Evolutionary conservation across 2,113 vertebrate genomes (phyloP).

Genomic region (Chelonoidis abingdonii): DNA sequence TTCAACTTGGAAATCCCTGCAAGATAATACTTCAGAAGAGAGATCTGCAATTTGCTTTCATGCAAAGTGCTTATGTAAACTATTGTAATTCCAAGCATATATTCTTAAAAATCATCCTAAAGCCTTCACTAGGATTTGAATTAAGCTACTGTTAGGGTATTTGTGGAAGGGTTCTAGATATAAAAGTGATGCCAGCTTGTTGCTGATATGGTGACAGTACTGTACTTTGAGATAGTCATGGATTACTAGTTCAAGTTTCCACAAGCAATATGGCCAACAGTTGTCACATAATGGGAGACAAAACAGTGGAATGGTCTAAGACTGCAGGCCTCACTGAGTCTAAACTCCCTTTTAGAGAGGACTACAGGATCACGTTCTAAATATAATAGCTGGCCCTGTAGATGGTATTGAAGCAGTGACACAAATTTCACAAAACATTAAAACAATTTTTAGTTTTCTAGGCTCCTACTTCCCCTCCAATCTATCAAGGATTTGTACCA

Average conservation of each 20-base stretch:
- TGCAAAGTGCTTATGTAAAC: background rate
- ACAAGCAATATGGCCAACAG: background rate
- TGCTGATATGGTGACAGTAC: constrained; percentile 8
- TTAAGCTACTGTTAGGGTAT: background rate
- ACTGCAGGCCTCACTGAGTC: constrained; percentile 7
- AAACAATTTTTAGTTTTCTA: background rate
- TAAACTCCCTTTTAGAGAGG: constrained; percentile 13
- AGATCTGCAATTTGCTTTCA: background rate
- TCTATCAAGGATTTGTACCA: constrained; percentile 23
- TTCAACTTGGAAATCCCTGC: constrained; percentile 38
- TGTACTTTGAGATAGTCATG: background rate
- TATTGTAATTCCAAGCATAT: background rate
- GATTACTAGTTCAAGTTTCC: background rate
- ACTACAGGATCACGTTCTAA: constrained; percentile 32
- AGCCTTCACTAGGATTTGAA: background rate
- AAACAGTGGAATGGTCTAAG: constrained; percentile 1
- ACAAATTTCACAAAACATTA: constrained; percentile 35
- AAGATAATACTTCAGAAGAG: constrained; percentile 25
- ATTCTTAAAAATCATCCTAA: background rate
- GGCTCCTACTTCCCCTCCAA: background rate
- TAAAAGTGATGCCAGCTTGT: background rate
- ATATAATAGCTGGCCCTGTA: constrained; percentile 29
- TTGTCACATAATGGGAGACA: background rate
- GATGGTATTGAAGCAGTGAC: background rate
- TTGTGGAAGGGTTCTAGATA: background rate